Evolutionary conservation across 2,888 invertebrate species (phyloP), one percentile per base, ranked within the genome.

Genomic region (Hipparchia semele): DNA sequence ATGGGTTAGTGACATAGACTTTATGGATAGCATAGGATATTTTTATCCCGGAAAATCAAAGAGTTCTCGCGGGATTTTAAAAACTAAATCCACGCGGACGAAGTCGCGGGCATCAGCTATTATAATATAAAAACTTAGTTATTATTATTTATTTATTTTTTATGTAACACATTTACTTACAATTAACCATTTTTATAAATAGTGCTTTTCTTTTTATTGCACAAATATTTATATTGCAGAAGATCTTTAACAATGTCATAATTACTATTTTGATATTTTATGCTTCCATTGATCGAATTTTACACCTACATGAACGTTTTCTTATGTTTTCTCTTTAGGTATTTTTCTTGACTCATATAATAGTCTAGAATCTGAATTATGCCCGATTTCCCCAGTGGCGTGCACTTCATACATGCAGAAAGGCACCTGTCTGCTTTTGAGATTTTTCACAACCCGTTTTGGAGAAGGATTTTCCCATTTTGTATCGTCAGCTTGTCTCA

Each of bases 291-390:
- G 23, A 23, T 23, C 2, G 23, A 23, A 58, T 23, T 8, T 13
- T 58, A 13, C 13, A 58, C 13, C 13, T 58, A 13, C 8, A 13
- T 23, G 6, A n/a, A 54, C 6, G 2, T 58, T 58, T 13, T 56
- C 7, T 6, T n/a, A 39, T 39, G 39, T 39, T 39, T 39, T 53
- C 12, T 2, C 54, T 54, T n/a, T n/a, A 54, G 54, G 6, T 58
- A 58, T 60, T 39, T 60, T 33, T 60, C 59, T 60, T 60, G 59
- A 39, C 59, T 33, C 10, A 10, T 59, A 39, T 33, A 59, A 49
- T 3, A 62, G 65, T 65, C 65, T 65, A 53, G 33, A 53, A 65
- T 65, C 65, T 65, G 23, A 51, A 58, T 23, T 58, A 58, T 23
- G 13, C 23, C 58, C 58, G 2, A 58, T 58, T 7, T 58, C 58